Evolutionary conservation across 2,888 invertebrate species (phyloP).

Genomic region (Anagyrus pseudococci): DNA sequence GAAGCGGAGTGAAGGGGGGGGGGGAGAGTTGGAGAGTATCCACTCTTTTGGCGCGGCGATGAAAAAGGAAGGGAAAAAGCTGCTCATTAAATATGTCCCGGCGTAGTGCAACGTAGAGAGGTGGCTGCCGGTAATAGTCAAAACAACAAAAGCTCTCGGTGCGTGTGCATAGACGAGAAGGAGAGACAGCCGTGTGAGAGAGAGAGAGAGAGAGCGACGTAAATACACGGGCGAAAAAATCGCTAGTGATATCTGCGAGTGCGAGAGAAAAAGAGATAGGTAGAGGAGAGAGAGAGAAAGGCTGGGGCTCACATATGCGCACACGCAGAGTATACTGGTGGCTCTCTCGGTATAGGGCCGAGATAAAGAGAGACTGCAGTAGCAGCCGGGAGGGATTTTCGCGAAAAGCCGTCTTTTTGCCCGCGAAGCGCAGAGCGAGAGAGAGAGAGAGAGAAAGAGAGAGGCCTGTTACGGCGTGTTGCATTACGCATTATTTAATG

Average conservation of each 20-base stretch:
- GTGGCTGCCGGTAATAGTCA: constrained; percentile 7
- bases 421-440: constrained; percentile 7
- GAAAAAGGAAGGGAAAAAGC: constrained; percentile 9
- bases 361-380: neutral
- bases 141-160: constrained; percentile 9
- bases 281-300: constrained; percentile 12
- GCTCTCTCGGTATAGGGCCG: neutral
- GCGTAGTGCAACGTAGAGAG: too few species aligned
- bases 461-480: constrained; percentile 42
- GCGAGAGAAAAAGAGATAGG: neutral
- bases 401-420: constrained; percentile 20
- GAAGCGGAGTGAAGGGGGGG: too few species aligned
- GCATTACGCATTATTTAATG: constrained; percentile 59
- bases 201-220: neutral
- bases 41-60: too few species aligned
- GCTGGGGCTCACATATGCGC: too few species aligned
- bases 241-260: constrained; percentile 1
- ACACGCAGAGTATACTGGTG: neutral
- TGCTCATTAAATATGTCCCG: constrained; percentile 27
- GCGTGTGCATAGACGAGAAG: neutral
- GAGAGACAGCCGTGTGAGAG: neutral
- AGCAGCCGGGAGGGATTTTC: constrained; percentile 19
- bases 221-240: constrained; percentile 17
- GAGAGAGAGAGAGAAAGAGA: constrained; percentile 1
- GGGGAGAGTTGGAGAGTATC: too few species aligned